These are phyloP conservation scores for Terebella lapidaria DNA, from an alignment of 2,888 invertebrate genomes.

Conservation along the genomic window DNA sequence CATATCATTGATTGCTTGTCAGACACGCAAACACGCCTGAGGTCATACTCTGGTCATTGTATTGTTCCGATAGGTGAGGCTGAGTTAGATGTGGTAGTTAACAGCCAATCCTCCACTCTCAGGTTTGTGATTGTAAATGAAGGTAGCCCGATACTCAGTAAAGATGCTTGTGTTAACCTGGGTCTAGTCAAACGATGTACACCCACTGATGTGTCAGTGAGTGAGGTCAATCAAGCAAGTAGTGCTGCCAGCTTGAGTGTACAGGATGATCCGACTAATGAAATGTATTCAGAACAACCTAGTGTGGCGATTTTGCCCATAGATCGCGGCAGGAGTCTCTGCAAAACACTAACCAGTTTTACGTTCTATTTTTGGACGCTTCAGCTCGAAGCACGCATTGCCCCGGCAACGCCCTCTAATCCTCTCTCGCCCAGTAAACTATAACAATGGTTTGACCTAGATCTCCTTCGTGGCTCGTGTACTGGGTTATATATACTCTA, in stretches of 20 bases:
- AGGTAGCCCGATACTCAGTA: not conserved
- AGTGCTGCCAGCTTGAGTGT: not conserved
- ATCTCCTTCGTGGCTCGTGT: too few relatives aligned
- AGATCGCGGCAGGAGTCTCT: too few relatives aligned
- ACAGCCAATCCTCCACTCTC: not conserved
- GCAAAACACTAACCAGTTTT: not conserved
- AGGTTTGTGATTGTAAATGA: not conserved
- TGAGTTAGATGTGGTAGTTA: not conserved
- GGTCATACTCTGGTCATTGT: not conserved
- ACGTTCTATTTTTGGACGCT: too few relatives aligned
- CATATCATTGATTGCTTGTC: not conserved
- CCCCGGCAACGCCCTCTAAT: too few relatives aligned
- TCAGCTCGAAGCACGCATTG: too few relatives aligned
- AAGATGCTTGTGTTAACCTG: not conserved
- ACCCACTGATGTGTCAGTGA: too few relatives aligned
- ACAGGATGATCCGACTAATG: not conserved
- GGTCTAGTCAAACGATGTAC: too few relatives aligned
- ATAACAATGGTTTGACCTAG: too few relatives aligned
- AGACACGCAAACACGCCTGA: not conserved
- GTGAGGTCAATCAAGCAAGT: not conserved
- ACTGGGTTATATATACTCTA: too few relatives aligned
- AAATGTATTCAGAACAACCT: too few relatives aligned
- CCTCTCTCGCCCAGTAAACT: too few relatives aligned
- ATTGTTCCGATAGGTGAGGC: not conserved
- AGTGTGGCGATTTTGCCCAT: too few relatives aligned